Evolutionary conservation across 1,140 invertebrate species (phyloP).

Genomic region (Caenorhabditis elegans): DNA sequence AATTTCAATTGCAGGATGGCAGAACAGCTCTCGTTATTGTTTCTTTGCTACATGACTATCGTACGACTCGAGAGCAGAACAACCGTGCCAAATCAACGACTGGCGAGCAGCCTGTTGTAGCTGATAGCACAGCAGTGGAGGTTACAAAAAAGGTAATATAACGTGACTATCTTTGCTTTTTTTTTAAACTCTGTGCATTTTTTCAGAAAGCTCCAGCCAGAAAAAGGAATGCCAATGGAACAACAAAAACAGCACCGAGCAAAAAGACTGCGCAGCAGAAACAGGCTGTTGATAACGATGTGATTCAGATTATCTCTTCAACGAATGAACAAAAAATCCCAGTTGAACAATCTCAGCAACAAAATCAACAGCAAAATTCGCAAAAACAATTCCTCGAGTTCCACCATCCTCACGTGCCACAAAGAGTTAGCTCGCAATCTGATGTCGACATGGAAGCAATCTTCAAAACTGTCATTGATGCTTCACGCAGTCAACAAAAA

Average conservation of each 20-base stretch:
- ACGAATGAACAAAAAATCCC: background rate
- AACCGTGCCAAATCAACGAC: background rate
- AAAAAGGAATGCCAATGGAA: background rate
- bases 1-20: background rate
- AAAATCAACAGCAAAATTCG: background rate
- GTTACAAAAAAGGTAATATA: background rate
- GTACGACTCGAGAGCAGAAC: background rate
- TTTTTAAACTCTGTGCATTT: too few species aligned
- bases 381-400: background rate
- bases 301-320: background rate
- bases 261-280: background rate
- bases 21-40: background rate
- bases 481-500: background rate
- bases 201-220: background rate
- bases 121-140: background rate
- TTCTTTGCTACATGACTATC: background rate
- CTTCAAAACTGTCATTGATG: background rate
- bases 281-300: background rate
- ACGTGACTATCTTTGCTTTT: background rate
- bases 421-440: background rate
- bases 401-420: background rate
- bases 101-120: background rate
- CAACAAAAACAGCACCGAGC: background rate
- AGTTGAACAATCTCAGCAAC: background rate
- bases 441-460: conserved; percentile 6